Base-by-base conservation (phyloP, 2,888 invertebrate species). In the Petrolisthes manimaculis region DNA sequence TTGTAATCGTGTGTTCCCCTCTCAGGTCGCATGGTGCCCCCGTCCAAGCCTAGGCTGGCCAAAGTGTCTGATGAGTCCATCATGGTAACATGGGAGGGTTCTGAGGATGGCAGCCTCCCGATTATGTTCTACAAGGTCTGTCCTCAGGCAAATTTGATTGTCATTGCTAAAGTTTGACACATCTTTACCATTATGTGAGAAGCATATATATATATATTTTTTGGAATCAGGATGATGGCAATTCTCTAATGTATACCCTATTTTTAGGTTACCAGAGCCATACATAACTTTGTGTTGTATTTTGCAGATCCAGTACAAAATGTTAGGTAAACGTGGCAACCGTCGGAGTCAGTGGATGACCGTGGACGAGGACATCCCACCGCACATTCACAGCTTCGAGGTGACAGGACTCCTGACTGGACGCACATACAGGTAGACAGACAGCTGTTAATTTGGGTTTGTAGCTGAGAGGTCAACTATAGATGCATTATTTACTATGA, bases 71-170 rank as follows among this genome's bases (percentile, higher is more conserved):
- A 98, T 92, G 96, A 96, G 78, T 96, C 97, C 12, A 98, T 98
- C 0, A 97, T 98, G 96, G 96, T 98, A 14, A 95, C 97, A 56
- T 99, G 98, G 98, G 94, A 94, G 18, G 96, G 97, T 0, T 96
- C 96, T 0, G 94, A 95, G 51, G 53, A 69, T 5, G 54, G 56
- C 80, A 98, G 98, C 0, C 93, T 98, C 51, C 95, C 96, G 0
- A 97, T 98, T 92, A 95, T 95, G 91, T 98, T 98, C 93, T 98
- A 97, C 93, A 97, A 97, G 94, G 96, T 90, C 77, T 12, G 37
- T 6, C 24, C 9, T 37, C 24, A 56, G 55, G 5, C 21, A 67
- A 14, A 18, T 4, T 21, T 3, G 21, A 53, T 8, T 69, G 8
- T 85, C 37, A 37, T 37, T 37, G 37, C 37, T 37, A 37, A 37